phyloP scores from a whole-genome alignment of 30 jellyfish, hydroid and myxozoan species.

The Aurelia aurita complex sp. Pacific region DNA sequence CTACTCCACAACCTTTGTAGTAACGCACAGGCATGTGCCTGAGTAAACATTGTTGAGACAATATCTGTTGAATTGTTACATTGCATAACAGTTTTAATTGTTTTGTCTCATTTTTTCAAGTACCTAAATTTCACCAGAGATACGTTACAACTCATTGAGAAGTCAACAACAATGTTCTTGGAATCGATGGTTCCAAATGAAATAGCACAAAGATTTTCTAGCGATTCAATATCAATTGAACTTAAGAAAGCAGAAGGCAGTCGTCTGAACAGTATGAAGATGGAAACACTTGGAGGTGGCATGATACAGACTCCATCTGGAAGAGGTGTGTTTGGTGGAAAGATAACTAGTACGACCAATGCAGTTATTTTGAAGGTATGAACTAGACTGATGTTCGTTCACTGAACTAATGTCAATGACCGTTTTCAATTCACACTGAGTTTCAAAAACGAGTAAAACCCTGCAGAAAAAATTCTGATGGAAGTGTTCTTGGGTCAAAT shows the following conservation, averaged over 20 bases:
- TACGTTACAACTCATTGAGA: conserved; percentile 10
- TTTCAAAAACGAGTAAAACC: not conserved
- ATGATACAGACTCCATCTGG: conserved; percentile 33
- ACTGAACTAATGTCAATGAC: not conserved
- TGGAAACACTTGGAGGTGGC: conserved; percentile 45
- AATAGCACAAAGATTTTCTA: conserved; percentile 26
- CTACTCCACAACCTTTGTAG: too few relatives aligned
- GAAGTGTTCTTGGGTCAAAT: too few relatives aligned
- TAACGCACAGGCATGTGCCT: too few relatives aligned
- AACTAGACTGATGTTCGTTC: not conserved
- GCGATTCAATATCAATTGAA: conserved; percentile 44
- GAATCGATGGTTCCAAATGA: conserved; percentile 46
- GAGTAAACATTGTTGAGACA: too few relatives aligned
- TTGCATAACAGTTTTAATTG: not conserved
- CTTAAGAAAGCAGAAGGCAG: conserved; percentile 28
- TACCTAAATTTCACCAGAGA: conserved; percentile 15
- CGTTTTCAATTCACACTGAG: not conserved
- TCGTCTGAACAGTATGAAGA: not conserved
- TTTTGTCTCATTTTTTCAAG: not conserved
- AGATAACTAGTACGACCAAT: not conserved
- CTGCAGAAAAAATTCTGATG: too few relatives aligned
- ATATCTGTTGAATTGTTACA: too few relatives aligned
- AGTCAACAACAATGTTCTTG: conserved; percentile 11
- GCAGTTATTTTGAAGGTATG: conserved; percentile 30
- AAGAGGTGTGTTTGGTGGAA: conserved; percentile 7